A percentile compares a stretch with the other conserved stretches of the same genome.
Evolutionary conservation across 2,113 vertebrate genomes (phyloP).

Genomic region (Piaya cayana): DNA sequence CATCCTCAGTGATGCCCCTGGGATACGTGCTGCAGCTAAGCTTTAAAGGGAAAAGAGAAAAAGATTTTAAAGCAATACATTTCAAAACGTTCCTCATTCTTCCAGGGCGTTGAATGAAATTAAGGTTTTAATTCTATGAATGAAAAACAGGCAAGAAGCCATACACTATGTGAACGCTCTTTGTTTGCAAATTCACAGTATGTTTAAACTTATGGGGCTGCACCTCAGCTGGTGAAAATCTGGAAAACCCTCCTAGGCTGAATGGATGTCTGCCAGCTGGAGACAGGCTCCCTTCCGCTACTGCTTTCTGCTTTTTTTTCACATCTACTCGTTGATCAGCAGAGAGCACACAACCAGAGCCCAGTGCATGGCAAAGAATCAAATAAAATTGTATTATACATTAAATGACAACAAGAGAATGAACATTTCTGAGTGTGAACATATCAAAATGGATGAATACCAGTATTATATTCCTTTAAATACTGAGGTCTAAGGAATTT

Average conservation of each 20-base stretch:
- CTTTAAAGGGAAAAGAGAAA: neutral
- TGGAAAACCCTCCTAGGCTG: neutral
- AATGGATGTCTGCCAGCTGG: slow-evolving; percentile 29
- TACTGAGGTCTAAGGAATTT: neutral
- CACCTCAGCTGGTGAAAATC: slow-evolving; percentile 32
- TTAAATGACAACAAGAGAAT: neutral
- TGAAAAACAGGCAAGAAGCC: neutral
- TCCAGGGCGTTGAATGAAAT: neutral
- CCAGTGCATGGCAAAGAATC: slow-evolving; percentile 1
- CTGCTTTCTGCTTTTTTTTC: neutral
- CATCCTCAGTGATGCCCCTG: neutral
- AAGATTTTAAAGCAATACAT: neutral
- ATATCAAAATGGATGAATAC: neutral
- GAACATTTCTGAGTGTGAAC: neutral
- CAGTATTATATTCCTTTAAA: neutral
- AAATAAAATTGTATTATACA: neutral
- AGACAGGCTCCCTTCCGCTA: neutral
- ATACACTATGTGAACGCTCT: neutral
- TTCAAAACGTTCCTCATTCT: neutral
- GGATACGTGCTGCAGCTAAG: neutral
- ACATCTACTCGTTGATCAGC: neutral
- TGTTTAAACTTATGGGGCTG: neutral
- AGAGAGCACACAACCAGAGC: neutral
- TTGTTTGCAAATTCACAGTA: neutral
- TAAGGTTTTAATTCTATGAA: neutral